Evolutionary conservation across 2,888 invertebrate genomes (phyloP), one percentile per base, ranked within the genome.

Genomic region (Epiblema foenella): DNA sequence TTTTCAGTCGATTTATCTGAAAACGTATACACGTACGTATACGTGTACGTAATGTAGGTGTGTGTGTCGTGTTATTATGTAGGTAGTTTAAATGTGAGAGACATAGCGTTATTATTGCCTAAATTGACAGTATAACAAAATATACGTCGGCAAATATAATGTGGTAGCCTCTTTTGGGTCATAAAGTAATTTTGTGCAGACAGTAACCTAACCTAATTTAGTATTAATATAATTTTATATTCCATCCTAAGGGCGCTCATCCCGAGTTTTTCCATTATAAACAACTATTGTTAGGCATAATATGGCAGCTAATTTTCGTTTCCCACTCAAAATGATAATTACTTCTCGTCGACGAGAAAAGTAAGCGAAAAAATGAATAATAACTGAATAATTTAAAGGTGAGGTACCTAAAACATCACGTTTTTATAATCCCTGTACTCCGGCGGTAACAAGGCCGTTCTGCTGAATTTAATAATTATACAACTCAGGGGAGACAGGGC

Each of bases 381-480:
- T 71, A 71, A 69, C 73, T 72, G 74, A 73, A 75, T 75, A 75
- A 74, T 75, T 76, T 63, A 73, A 73, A 74, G 72, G 60, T 39
- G 63, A 62, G 57, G 59, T 51, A 39, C 64, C 64, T 64, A 64
- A 65, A 74, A 75, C 72, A 77, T 75, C 71, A 73, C 74, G 73
- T 76, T 78, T 80, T 81, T 81, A 81, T 76, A 78, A 74, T 74
- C 75, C 73, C 75, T 17, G 77, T 78, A 79, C 79, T 80, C 76
- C 69, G 76, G 77, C 76, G 76, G 79, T 81, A 79, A 75, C 77
- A 76, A 76, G 82, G 77, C 77, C 77, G 79, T 83, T 77, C 79
- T 79, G 81, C 79, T 75, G 72, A 78, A 81, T 81, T 84, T 81
- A 75, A 79, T 81, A 80, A 79, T 80, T 83, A 83, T 82, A 77